Conservation (phyloP, 2,797 vertebrate species). For the Rhinella marina region DNA sequence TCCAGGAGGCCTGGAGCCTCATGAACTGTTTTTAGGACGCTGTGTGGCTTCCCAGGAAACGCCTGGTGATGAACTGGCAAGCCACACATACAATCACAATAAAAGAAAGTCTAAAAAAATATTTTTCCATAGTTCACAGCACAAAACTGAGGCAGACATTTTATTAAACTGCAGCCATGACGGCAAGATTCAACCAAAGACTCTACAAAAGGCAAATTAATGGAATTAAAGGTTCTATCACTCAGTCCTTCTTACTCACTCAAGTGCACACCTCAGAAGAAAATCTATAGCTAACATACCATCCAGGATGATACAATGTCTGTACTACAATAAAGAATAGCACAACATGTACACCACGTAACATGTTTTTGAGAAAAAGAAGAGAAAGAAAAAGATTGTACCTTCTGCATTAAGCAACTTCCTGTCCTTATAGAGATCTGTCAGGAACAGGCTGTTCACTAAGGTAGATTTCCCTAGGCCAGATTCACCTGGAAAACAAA, state of each 20-base stretch:
- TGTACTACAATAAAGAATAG: neutral
- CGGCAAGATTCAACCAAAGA: neutral
- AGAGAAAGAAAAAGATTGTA: conserved; percentile 67
- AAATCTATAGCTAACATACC: neutral
- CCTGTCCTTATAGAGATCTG: conserved; percentile 96
- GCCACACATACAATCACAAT: neutral
- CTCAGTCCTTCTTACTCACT: neutral
- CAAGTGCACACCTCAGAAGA: neutral
- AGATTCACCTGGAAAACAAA: conserved; percentile 78
- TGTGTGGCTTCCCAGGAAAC: no score
- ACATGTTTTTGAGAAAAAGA: neutral
- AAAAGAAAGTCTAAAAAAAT: neutral
- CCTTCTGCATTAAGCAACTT: conserved; percentile 97
- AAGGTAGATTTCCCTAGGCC: conserved; percentile 97
- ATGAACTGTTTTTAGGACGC: no score
- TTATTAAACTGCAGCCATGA: neutral
- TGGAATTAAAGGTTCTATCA: neutral
- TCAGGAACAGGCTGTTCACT: conserved; percentile 98
- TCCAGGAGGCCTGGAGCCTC: no score
- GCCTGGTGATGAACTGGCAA: no score
- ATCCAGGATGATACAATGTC: neutral
- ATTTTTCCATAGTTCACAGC: no score
- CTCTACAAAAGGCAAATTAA: neutral
- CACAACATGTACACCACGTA: neutral
- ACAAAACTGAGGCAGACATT: no score